phyloP scores from a whole-genome alignment of 1,140 invertebrate species.

The Pachypsylla venusta region DNA sequence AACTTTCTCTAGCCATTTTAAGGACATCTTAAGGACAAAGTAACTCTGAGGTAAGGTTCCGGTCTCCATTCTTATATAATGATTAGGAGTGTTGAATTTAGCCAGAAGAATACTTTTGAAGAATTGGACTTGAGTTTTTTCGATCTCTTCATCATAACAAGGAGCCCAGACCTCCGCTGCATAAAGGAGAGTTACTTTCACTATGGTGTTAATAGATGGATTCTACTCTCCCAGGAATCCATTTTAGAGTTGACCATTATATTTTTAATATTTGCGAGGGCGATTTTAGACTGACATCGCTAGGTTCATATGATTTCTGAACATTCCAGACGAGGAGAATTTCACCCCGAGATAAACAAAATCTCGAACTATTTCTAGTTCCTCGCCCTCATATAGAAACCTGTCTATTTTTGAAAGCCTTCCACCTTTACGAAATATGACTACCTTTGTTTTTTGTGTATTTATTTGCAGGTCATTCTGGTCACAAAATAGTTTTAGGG shows the following conservation, averaged over 20 bases:
- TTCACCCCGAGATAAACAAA: conserved; percentile 3
- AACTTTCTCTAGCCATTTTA: conserved; percentile 13
- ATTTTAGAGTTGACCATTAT: conserved; percentile 9
- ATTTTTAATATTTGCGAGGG: neutral
- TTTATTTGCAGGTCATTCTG: conserved; percentile 19
- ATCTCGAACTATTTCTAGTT: conserved; percentile 7
- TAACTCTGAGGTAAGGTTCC: neutral
- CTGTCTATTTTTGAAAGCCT: neutral
- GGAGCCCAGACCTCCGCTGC: neutral
- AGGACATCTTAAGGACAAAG: neutral
- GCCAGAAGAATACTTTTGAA: neutral
- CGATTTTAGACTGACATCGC: conserved; percentile 10
- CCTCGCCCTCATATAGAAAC: neutral
- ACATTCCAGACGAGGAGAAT: conserved; percentile 4
- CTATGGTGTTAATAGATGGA: neutral
- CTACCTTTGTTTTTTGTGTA: conserved; percentile 22
- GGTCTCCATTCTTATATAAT: neutral
- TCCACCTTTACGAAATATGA: conserved; percentile 21
- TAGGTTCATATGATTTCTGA: neutral
- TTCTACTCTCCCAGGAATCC: neutral
- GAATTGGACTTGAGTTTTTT: neutral
- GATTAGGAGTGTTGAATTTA: neutral
- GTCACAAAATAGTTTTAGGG: conserved; percentile 17
- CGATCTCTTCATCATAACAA: neutral
- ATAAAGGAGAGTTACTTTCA: neutral